Evolutionary conservation across 2,888 invertebrate species (phyloP), one percentile per base, ranked within the genome.

Genomic region (Chymomyza procnemis): DNA sequence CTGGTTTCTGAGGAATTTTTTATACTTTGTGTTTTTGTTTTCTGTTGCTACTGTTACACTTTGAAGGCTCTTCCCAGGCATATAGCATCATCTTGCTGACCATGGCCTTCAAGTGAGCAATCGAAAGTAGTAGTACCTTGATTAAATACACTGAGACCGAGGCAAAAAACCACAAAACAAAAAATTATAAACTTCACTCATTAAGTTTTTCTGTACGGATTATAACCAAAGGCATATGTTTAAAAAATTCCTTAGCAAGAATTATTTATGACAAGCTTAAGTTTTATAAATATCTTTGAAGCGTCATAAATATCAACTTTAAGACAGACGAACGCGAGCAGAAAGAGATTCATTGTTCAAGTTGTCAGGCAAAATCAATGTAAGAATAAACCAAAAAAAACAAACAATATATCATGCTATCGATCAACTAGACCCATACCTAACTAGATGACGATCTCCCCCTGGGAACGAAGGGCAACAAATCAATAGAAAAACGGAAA

Each of bases 281-380:
- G 8, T 68, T 71, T 76, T 62, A 71, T 76, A 62, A 79, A 85
- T 74, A 78, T 71, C 65, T 77, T 74, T 72, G 72, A 82, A 73
- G 66, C 57, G 48, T 19, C 67, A 74, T 61, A 64, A 63, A 77
- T 72, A 61, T 16, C 63, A 64, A 60, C 72, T 85, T 70, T 14
- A 4, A 41, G 34, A 41, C 50, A 50, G 50, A 50, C 16, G 50
- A 0, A 50, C 8, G 4, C 50, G 50, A 50, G 18, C 54, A 76
- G 68, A 80, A 80, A 75, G 75, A 84, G 81, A 70, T 71, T 60
- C 67, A 75, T 71, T 86, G 81, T 80, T 75, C 67, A 66, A 61
- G 71, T 70, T 67, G 26, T 62, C 18, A 59, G 68, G 30, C 41
- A 48, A 59, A 50, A 69, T 62, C 34, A 56, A 47, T 54, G 55